Base-by-base conservation (phyloP, 2,113 vertebrate species). In the Silurus glanis region DNA sequence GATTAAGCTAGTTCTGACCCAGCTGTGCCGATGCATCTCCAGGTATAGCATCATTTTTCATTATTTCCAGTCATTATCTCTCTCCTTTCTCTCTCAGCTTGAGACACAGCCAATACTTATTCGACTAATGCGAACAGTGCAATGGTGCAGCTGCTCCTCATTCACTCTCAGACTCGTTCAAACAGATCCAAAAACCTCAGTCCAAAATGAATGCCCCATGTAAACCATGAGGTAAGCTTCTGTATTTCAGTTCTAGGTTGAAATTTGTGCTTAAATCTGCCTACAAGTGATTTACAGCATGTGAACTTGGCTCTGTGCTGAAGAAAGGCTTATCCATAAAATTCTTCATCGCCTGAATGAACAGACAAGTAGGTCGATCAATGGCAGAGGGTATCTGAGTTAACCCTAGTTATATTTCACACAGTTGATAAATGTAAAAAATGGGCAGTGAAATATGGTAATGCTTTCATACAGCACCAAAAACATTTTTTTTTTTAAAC, bases 1-100 rank as follows among this genome's bases (percentile, higher is more conserved):
- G 86, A 91, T 88, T 83, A 0, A 72, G 89, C 92, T 81, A 45
- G 25, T 78, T 47, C 66, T 16, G 80, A 83, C 71, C 88, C 83
- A 85, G 83, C 83, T 87, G 83, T 79, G 79, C 59, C 75, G 19
- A 45, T 45, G 19, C 49, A 82, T 76, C 71, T 76, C 51, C n/a
- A 14, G 75, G 67, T 85, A 66, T 69, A 7, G 23, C 25, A 67
- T 49, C 25, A 67, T 66, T 80, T 66, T 58, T 85, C 75, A 80
- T 37, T 37, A 53, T 79, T 85, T 80, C 69, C 12, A 21, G 47
- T 85, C 75, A 85, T 85, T 85, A 69, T 85, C 19, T 80, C 17
- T 85, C 56, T 83, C 76, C 25, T 83, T 37, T 64, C 59, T 78
- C 83, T 84, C 69, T 84, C 47, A 10, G 16, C 25, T 56, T 28